Evolutionary conservation across 2,113 vertebrate species (phyloP).

Genomic region (Limnothrissa miodon): DNA sequence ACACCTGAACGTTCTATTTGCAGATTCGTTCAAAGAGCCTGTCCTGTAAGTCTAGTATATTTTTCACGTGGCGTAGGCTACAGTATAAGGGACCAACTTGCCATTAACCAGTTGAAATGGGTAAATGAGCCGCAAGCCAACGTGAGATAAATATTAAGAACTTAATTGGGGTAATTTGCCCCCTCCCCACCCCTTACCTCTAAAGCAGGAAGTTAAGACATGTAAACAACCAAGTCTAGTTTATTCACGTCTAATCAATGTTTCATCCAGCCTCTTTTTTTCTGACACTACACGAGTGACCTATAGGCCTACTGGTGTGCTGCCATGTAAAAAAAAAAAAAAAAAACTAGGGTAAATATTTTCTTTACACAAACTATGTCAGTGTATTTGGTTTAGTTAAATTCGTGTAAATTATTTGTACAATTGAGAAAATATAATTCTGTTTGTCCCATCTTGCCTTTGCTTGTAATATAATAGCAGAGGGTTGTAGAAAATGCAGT

Average conservation of each 20-base stretch:
- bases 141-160: neutral
- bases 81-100: neutral
- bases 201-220: slow-evolving; percentile 4
- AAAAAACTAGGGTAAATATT: too few species aligned
- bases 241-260: neutral
- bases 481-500: neutral
- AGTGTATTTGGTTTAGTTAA: neutral
- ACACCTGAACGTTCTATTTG: neutral
- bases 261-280: too few species aligned
- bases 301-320: too few species aligned
- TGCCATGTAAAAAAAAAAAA: too few species aligned
- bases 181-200: too few species aligned
- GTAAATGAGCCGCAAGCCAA: neutral
- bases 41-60: neutral
- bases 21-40: neutral
- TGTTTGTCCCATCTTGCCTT: neutral
- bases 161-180: neutral
- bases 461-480: neutral
- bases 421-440: neutral
- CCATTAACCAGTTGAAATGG: neutral
- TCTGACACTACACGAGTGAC: too few species aligned
- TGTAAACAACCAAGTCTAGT: neutral
- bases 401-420: neutral
- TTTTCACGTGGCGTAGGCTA: neutral
- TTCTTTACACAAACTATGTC: neutral